Evolutionary conservation across 2,888 invertebrate species (phyloP).

Genomic region (Cactoblastis cactorum): DNA sequence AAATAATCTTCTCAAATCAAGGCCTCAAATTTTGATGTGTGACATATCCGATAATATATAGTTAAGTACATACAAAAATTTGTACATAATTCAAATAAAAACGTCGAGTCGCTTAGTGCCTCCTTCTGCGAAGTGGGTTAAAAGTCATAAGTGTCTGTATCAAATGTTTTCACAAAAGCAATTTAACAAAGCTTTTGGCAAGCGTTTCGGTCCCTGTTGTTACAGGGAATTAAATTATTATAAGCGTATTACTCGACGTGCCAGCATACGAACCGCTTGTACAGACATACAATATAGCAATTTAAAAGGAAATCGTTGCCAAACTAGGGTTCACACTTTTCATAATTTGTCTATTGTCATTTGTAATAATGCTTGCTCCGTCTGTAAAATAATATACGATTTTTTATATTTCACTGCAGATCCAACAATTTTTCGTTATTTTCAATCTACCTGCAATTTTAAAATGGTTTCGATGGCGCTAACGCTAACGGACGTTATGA

Average conservation of each 20-base stretch:
- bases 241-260: conserved; percentile 3
- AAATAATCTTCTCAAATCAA: too few species aligned
- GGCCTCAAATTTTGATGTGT: too few species aligned
- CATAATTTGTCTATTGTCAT: neutral
- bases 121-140: neutral
- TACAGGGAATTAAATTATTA: conserved; percentile 7
- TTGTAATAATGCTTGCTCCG: neutral
- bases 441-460: too few species aligned
- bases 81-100: too few species aligned
- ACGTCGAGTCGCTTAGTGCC: too few species aligned
- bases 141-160: neutral
- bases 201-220: neutral
- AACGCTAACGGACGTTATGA: too few species aligned
- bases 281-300: conserved; percentile 22
- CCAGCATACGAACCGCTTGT: conserved; percentile 1
- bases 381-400: too few species aligned
- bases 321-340: conserved; percentile 21
- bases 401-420: too few species aligned
- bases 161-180: neutral
- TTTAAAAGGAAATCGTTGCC: conserved; percentile 29
- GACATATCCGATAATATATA: too few species aligned
- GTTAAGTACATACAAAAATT: too few species aligned
- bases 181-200: neutral
- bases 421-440: too few species aligned
- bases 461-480: too few species aligned